Percentiles rank a stretch among this genome's conserved stretches.
Evolutionary conservation across 1,140 invertebrate genomes (phyloP).

Genomic region (Druon quercuslanigerum): DNA sequence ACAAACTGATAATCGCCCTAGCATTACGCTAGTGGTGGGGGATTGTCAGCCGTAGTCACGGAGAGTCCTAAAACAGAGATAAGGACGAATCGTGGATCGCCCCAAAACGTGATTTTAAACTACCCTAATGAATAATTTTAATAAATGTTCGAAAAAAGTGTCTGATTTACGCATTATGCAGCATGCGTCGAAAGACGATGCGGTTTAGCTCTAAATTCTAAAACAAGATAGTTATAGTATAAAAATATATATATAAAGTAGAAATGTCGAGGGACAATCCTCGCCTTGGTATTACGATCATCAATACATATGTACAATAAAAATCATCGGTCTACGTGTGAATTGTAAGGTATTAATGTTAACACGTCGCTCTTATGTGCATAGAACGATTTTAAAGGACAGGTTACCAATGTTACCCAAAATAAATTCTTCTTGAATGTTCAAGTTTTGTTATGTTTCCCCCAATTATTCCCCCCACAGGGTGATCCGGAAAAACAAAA

Average conservation of each 20-base stretch:
- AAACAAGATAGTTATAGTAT: constrained; percentile 40
- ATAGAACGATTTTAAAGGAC: constrained; percentile 43
- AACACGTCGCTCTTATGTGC: constrained; percentile 41
- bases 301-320: constrained; percentile 37
- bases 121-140: no score
- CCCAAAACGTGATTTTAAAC: no score
- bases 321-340: constrained; percentile 43
- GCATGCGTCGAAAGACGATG: constrained; percentile 49
- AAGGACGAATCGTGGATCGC: no score
- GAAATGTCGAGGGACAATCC: no score
- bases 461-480: constrained; percentile 22
- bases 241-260: constrained; percentile 5
- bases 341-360: constrained; percentile 43
- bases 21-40: no score
- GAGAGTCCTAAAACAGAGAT: no score
- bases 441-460: constrained; percentile 13
- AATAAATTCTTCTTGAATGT: constrained; percentile 42
- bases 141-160: no score
- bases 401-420: constrained; percentile 45
- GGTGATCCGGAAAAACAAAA: constrained; percentile 37
- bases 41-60: no score
- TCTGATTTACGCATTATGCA: constrained; percentile 7
- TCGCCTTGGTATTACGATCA: no score
- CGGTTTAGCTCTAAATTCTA: constrained; percentile 56
- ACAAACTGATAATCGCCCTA: no score